phyloP scores from a whole-genome alignment of 2,888 invertebrate species.

The Andricus quercusramuli region DNA sequence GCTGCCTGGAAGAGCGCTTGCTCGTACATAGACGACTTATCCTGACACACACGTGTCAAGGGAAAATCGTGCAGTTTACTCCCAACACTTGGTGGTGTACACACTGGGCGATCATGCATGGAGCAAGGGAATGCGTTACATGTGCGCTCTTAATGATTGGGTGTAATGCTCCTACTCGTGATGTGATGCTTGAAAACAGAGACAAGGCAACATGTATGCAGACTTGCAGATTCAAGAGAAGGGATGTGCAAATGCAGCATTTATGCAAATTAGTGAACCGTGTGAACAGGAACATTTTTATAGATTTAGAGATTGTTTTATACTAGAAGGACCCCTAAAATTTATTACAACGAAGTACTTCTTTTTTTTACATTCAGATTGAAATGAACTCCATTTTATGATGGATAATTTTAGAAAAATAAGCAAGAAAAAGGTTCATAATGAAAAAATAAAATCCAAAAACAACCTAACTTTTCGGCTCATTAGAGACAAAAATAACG shows the following conservation, averaged over 20 bases:
- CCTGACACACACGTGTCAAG: conserved; percentile 21
- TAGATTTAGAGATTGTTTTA: too few species aligned
- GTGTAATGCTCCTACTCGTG: conserved; percentile 26
- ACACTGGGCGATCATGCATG: conserved; percentile 27
- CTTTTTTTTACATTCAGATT: too few species aligned
- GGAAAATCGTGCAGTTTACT: conserved; percentile 33
- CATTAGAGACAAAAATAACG: too few species aligned
- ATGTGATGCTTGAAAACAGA: conserved; percentile 29
- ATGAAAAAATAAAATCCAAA: too few species aligned
- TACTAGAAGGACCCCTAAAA: too few species aligned
- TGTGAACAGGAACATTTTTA: too few species aligned
- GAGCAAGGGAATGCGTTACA: conserved; percentile 34
- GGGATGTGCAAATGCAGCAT: conserved; percentile 16
- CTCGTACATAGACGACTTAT: conserved; percentile 6
- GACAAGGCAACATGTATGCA: conserved; percentile 12
- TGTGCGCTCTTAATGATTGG: conserved; percentile 39
- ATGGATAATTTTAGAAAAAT: too few species aligned
- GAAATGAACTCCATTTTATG: too few species aligned
- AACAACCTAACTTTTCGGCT: too few species aligned
- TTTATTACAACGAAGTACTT: too few species aligned
- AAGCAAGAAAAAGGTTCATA: too few species aligned
- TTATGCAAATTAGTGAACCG: background rate
- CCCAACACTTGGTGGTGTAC: conserved; percentile 26
- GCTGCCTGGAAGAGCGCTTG: conserved; percentile 29
- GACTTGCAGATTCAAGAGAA: conserved; percentile 27